phyloP scores from a whole-genome alignment of 2,113 vertebrate species.

The Phaetusa simplex region DNA sequence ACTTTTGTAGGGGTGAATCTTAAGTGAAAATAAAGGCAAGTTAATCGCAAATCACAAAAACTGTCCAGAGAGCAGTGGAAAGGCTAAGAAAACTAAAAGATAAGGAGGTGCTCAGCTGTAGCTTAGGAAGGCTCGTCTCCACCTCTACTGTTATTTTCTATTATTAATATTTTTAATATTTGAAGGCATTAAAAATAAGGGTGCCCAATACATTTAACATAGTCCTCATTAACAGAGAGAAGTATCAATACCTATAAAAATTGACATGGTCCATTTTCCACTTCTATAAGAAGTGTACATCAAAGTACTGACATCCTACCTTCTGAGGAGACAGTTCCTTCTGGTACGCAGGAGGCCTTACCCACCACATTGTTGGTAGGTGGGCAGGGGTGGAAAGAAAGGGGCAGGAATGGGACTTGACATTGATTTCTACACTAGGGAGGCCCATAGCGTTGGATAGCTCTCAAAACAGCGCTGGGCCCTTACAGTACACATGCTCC shows the following conservation, averaged over 20 bases:
- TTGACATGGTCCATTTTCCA: not conserved
- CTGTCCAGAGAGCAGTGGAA: not conserved
- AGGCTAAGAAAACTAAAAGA: not conserved
- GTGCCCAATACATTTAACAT: not conserved
- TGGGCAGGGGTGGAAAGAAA: not conserved
- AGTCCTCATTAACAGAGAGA: not conserved
- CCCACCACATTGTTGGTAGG: not conserved
- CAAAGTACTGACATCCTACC: not conserved
- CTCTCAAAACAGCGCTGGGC: not conserved
- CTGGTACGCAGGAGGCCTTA: not conserved
- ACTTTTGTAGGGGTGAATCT: not conserved
- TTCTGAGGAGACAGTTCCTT: not conserved
- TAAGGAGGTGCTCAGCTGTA: not conserved
- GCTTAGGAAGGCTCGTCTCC: not conserved
- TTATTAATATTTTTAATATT: not conserved
- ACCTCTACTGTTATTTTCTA: not conserved
- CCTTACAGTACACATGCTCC: not conserved
- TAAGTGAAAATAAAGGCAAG: not conserved
- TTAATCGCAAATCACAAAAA: not conserved
- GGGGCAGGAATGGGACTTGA: not conserved
- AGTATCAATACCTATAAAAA: not conserved
- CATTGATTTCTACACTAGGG: not conserved
- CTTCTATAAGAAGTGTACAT: not conserved
- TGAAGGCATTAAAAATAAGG: not conserved
- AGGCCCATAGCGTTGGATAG: not conserved